Base-by-base conservation (phyloP, 2,113 vertebrate species). In the Thalassarche chlororhynchos region DNA sequence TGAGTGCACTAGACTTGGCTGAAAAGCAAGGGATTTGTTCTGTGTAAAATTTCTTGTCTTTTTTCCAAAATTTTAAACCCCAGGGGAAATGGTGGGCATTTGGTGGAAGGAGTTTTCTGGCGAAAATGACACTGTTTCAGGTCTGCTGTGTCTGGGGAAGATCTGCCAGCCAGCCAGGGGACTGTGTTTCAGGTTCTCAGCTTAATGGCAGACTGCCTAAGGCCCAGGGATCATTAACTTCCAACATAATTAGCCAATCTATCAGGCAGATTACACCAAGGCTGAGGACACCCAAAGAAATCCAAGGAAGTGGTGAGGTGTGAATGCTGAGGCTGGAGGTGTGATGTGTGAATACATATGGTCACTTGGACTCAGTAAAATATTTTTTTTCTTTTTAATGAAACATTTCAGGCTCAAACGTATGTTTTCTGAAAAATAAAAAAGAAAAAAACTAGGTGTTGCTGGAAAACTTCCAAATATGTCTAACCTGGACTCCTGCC, bases 391-490 rank as follows among this genome's bases (percentile, higher is more conserved):
- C 23, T 86, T 93, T 75, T 80, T 9, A 84, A 25, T 21, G 20
- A 81, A 90, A 81, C 10, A 44, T 66, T 89, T 92, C 46, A 75
- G 60, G n/a, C 62, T 88, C 32, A 54, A 92, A 62, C 3, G 8
- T 10, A 57, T 9, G 8, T 86, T 62, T 81, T 74, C 34, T 62
- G 16, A 69, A 68, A 81, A 89, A 68, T 2, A 84, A 79, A 76
- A 61, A 74, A 28, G 4, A 74, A 49, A 25, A 2, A 40, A 51
- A 10, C 32, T 34, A 79, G 76, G 62, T 54, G 65, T 62, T 90
- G 70, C 78, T 97, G 93, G 90, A 93, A 91, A 91, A 31, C 46
- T 76, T 95, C 78, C 87, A 96, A 26, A 36, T 85, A 46, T 83
- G 71, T 88, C 62, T 80, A 80, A 87, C 38, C 57, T 85, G 66